Base-by-base conservation (phyloP, 2,888 invertebrate species). In the Anagyrus pseudococci region DNA sequence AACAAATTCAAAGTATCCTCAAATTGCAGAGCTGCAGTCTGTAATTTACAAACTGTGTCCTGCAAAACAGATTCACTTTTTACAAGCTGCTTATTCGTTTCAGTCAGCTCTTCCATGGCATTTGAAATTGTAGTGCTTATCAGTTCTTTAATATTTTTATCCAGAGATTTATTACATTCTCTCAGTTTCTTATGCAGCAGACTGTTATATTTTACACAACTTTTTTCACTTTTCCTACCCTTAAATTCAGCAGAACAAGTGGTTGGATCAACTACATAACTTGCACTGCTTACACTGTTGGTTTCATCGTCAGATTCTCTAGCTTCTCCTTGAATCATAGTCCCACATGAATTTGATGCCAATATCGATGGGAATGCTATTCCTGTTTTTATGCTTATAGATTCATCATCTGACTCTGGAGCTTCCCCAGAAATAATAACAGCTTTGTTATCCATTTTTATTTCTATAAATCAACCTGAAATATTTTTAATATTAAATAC, bases 391-490 rank as follows among this genome's bases (percentile, higher is more conserved):
- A 77, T 68, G 44, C 71, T 76, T 0, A 72, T 70, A 23, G 70
- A 71, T 56, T 81, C 80, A 37, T 81, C 80, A 46, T 81, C 80
- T 15, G 80, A 81, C 68, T 81, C 80, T 49, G 80, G 77, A 56
- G 80, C 80, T 68, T 81, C 80, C 29, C 80, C 80, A 50, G 78
- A 72, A 29, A 80, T 68, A 44, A 80, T 77, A 8, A 78, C 74
- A 59, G 80, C 80, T 68, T 77, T 80, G 8, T 73, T 62, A 68
- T 80, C 80, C 79, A 80, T 80, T 43, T n/a, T 22, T 46, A 20
- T n/a, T 46, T 22, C 29, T 37, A 15, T 37, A 37, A 8, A 4
- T 4, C n/a, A n/a, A n/a, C n/a, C n/a, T n/a, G n/a, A n/a, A n/a
- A n/a, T n/a, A n/a, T n/a, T n/a, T n/a, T n/a, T n/a, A n/a, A n/a